A percentile compares a stretch with the other conserved stretches of the same genome.
phyloP scores from a whole-genome alignment of 2,113 vertebrate genomes.

The Pampusana beccarii region DNA sequence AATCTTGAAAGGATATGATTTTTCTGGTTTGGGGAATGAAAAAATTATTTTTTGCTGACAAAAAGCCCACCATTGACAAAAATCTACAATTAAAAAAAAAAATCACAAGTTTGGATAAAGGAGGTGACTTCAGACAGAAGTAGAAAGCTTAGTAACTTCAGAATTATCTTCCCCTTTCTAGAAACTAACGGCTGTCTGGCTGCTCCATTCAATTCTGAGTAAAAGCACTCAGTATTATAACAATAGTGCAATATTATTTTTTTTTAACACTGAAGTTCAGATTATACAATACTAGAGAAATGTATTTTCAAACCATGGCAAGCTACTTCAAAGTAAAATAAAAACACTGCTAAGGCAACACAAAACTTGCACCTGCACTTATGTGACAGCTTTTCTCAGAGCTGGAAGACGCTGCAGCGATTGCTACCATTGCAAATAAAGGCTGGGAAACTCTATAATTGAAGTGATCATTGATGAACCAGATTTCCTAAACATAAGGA shows the following conservation, averaged over 20 bases:
- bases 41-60: neutral
- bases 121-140: neutral
- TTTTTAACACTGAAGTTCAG: neutral
- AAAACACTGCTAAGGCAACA: neutral
- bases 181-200: neutral
- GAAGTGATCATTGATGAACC: neutral
- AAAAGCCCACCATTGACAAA: neutral
- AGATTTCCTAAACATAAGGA: neutral
- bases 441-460: neutral
- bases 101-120: neutral
- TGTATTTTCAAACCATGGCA: neutral
- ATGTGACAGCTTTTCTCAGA: neutral
- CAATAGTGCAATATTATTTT: neutral
- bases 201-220: neutral
- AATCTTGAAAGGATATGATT: neutral
- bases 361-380: neutral
- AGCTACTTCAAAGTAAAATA: neutral
- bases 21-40: rapidly evolving
- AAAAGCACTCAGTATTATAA: neutral
- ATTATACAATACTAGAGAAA: neutral
- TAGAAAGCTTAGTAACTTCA: neutral
- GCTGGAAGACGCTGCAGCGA: neutral
- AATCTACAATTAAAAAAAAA: neutral
- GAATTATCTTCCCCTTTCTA: neutral
- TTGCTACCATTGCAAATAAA: neutral